Percentiles rank a stretch among this genome's conserved stretches.
Evolutionary conservation across 1,140 invertebrate genomes (phyloP).

Genomic region (Bactericera cockerelli): DNA sequence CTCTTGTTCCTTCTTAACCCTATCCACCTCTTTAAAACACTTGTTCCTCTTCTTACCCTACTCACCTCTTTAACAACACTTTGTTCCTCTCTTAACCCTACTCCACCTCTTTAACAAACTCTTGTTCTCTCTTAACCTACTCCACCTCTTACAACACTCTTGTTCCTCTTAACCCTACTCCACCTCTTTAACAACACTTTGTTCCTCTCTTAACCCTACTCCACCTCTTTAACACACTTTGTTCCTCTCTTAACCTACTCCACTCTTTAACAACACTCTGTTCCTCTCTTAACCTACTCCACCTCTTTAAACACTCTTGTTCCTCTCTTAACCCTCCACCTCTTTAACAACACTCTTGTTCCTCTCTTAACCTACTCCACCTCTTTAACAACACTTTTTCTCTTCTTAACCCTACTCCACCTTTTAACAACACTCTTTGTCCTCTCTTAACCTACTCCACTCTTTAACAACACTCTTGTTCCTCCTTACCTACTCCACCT

Average conservation of each 20-base stretch:
- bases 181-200: neutral
- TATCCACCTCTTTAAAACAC: conserved; percentile 56
- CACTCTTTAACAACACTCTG: conserved; percentile 67
- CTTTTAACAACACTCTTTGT: neutral
- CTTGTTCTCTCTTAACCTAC: neutral
- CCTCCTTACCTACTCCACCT: too few relatives aligned
- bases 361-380: neutral
- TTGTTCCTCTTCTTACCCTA: conserved; percentile 58
- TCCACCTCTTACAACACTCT: too few relatives aligned
- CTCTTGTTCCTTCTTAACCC: conserved; percentile 16
- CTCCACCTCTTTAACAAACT: neutral
- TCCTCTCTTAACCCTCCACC: neutral
- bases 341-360: neutral
- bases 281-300: conserved; percentile 58
- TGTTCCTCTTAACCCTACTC: neutral
- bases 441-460: neutral
- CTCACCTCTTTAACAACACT: conserved; percentile 64
- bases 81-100: conserved; percentile 64
- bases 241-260: conserved; percentile 63
- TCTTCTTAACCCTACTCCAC: neutral
- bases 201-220: conserved; percentile 30
- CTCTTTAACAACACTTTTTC: neutral
- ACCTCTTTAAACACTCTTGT: neutral
- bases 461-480: neutral
- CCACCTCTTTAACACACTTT: conserved; percentile 53